Base-by-base conservation (phyloP, 1,140 invertebrate species). In the Neelides sp. region DNA sequence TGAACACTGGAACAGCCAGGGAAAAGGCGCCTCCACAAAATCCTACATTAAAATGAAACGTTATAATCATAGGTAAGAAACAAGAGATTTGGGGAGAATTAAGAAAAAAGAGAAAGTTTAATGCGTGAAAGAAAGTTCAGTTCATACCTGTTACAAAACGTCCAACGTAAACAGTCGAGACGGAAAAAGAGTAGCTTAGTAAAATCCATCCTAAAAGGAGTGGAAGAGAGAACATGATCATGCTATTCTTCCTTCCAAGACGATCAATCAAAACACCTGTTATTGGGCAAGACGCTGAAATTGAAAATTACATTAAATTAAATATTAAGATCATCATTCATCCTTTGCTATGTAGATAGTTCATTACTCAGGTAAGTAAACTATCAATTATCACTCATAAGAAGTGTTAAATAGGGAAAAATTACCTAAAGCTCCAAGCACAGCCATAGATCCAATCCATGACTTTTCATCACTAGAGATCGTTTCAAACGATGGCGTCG, bases 121-220 rank as follows among this genome's bases (percentile, higher is more conserved):
- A 44, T 44, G 42, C 26, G 4, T 27, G 5, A 4, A 7, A 8
- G 12, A 20, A 12, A 2, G 0, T 69, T 76, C n/a, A 2, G 0
- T 69, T 76, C n/a, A 80, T 61, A 2, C 82, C 82, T 27, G 73
- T 74, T 0, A 82, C 63, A 39, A 82, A 72, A 35, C 81, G 70
- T 0, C 78, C 80, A 5, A 75, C 57, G 57, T 75, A 76, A 2
- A 72, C 49, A 12, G 58, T 48, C 0, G 28, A 3, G 73, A 77
- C 68, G 13, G 70, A 71, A 13, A 67, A 60, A 2, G 79, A 73
- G 64, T 77, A 80, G 43, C 79, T 78, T n/a, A 90, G 78, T 0
- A 83, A 59, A 1, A 74, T 59, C 83, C 84, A 91, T 22, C 85
- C 85, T 22, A 80, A 37, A 0, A 78, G 71, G 63, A 83, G 85